Evolutionary conservation across 92 coral and sea anemone genomes (phyloP).

Genomic region (Hydrozoanthus gracilis): DNA sequence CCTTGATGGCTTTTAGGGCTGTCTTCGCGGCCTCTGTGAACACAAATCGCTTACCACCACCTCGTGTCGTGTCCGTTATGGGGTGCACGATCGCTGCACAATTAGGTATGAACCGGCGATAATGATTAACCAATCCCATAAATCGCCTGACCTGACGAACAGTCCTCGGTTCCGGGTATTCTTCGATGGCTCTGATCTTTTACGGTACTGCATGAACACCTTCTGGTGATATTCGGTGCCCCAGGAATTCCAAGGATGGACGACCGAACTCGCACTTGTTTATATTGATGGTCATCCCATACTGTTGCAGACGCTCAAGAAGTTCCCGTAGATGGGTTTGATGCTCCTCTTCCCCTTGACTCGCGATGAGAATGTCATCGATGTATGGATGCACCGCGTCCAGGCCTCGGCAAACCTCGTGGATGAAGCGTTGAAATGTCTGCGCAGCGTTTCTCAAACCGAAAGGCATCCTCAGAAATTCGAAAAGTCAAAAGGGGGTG

Average conservation of each 20-base stretch:
- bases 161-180: slow-evolving; percentile 18
- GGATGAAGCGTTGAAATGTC: slow-evolving; percentile 24
- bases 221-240: background rate
- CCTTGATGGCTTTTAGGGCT: slow-evolving; percentile 7
- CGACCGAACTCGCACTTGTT: slow-evolving; percentile 15
- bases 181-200: slow-evolving; percentile 22
- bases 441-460: slow-evolving; percentile 50
- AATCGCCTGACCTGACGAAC: background rate
- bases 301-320: background rate
- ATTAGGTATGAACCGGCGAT: slow-evolving; percentile 18
- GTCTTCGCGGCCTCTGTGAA: background rate
- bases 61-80: background rate
- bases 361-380: slow-evolving; percentile 6
- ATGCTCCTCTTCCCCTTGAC: background rate
- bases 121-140: background rate
- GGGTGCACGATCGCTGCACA: slow-evolving; percentile 25
- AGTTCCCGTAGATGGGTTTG: background rate
- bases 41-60: background rate
- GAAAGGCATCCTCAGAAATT: slow-evolving; percentile 53
- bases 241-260: slow-evolving; percentile 1
- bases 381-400: background rate
- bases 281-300: background rate
- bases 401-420: background rate
- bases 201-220: slow-evolving; percentile 6
- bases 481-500: slow-evolving; percentile 51